These are phyloP conservation scores for Masticophis lateralis DNA, from an alignment of 2,797 vertebrate genomes.

Conservation along the genomic window DNA sequence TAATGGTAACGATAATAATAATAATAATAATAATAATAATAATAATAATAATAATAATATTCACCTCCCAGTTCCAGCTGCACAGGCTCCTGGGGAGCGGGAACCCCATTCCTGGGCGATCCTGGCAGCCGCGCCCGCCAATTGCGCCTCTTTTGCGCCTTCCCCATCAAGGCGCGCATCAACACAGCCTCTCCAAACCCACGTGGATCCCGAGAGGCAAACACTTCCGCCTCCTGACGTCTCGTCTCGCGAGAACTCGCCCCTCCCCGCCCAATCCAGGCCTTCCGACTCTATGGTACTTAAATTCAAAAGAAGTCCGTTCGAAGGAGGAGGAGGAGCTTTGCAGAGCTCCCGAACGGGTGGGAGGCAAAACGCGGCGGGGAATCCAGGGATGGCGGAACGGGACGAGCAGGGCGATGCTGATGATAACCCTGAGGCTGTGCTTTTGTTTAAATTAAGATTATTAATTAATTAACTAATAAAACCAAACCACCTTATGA, in stretches of 20 bases:
- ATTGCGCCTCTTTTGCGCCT: slow-evolving; percentile 78
- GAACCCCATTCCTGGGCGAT: background rate
- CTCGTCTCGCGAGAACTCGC: background rate
- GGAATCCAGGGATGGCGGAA: background rate
- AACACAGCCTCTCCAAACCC: fast-evolving
- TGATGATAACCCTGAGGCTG: background rate
- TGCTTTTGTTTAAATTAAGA: no score
- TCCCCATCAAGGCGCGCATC: slow-evolving; percentile 73
- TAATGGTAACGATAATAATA: no score
- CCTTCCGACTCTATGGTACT: background rate
- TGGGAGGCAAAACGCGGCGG: background rate
- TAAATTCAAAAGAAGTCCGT: background rate
- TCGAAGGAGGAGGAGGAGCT: background rate
- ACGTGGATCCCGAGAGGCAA: fast-evolving
- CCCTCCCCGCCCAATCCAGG: background rate
- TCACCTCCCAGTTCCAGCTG: slow-evolving; percentile 53
- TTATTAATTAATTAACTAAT: no score
- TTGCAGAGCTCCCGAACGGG: no score
- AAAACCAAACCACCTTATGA: background rate
- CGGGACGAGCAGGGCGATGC: background rate
- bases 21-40: no score
- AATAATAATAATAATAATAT: background rate
- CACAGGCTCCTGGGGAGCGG: background rate
- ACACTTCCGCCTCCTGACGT: slow-evolving; percentile 4
- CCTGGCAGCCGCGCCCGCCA: slow-evolving; percentile 78